Percentiles rank a stretch among this genome's conserved stretches.
Evolutionary conservation across 1,140 invertebrate species (phyloP).

Genomic region (Elysia chlorotica): DNA sequence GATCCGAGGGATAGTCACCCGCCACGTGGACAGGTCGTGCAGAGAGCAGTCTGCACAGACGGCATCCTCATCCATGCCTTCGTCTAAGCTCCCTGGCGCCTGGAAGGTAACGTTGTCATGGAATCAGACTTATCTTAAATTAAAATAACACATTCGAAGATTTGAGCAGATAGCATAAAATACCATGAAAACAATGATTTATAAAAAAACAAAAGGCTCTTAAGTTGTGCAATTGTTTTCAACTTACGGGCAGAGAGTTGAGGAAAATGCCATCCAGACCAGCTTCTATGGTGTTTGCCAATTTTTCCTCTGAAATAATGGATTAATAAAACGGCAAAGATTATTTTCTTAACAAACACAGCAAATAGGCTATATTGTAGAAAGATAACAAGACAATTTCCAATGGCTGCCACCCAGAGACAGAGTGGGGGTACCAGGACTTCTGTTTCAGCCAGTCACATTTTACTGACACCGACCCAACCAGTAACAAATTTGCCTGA

Average conservation of each 20-base stretch:
- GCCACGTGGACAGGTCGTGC: conserved; percentile 74
- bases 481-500: no score
- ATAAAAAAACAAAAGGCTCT: background rate
- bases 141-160: no score
- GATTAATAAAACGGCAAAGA: no score
- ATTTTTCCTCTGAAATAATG: conserved; percentile 7
- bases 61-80: conserved; percentile 31
- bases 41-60: conserved; percentile 55
- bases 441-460: no score
- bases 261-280: background rate
- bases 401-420: no score
- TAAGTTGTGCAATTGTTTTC: background rate
- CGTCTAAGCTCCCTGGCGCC: conserved; percentile 45
- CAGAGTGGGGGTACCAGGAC: no score
- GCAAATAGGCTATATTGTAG: no score
- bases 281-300: background rate
- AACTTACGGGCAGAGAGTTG: conserved; percentile 10
- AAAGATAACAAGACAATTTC: no score
- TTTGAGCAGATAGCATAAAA: conserved; percentile 11
- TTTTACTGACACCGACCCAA: no score
- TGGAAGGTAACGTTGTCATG: no score
- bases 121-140: no score
- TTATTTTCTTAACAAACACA: no score
- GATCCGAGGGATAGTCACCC: conserved; percentile 71
- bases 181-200: background rate